These are phyloP conservation scores for Nothocercus julius DNA, from an alignment of 2,113 vertebrate species.

Conservation along the genomic window DNA sequence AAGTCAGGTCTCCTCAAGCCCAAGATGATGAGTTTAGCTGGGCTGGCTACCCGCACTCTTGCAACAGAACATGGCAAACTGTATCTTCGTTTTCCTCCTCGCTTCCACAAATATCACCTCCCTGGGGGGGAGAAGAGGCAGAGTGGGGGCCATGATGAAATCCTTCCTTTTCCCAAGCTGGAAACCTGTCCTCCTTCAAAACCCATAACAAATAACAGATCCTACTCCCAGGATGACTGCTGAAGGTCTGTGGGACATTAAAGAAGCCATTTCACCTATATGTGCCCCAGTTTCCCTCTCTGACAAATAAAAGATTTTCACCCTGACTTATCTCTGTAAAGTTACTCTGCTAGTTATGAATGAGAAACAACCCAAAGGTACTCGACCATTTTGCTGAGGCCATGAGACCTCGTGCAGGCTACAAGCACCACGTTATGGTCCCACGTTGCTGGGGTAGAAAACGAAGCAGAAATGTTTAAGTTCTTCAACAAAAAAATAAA, in stretches of 20 bases:
- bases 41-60: not conserved
- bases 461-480: not conserved
- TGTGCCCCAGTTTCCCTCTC: not conserved
- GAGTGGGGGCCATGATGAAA: not conserved
- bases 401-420: not conserved
- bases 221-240: not conserved
- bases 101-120: not conserved
- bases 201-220: not conserved
- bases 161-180: not conserved
- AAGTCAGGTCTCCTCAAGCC: not conserved
- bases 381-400: not conserved
- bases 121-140: not conserved
- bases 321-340: not conserved
- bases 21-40: not conserved
- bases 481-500: not conserved
- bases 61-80: not conserved
- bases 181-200: not conserved
- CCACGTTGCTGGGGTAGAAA: not conserved
- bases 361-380: not conserved
- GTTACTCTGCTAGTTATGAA: not conserved
- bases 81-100: not conserved
- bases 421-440: not conserved
- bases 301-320: not conserved
- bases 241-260: not conserved
- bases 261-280: not conserved